Conservation (phyloP, 2,888 invertebrate species). For the Tortricodes alternella region DNA sequence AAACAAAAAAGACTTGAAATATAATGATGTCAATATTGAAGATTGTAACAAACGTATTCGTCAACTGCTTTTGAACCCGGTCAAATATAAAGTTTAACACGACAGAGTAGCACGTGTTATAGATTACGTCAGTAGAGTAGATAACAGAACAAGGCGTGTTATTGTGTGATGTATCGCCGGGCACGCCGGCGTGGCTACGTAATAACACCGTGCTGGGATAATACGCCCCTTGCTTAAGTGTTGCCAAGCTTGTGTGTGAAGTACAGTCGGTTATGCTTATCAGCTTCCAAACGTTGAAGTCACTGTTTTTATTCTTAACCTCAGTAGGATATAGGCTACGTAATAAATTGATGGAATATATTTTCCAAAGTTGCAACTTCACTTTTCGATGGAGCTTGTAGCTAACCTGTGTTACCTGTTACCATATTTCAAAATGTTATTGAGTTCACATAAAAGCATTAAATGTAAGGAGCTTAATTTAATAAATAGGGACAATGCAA, state of each 20-base stretch:
- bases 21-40: neutral
- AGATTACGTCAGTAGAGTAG: slow-evolving; percentile 30
- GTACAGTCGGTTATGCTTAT: neutral
- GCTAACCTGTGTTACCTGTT: too few relatives aligned
- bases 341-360: too few relatives aligned
- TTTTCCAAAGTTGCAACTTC: too few relatives aligned
- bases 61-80: neutral
- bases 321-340: too few relatives aligned
- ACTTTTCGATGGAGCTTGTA: too few relatives aligned
- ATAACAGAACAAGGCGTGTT: slow-evolving; percentile 31
- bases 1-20: neutral
- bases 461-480: slow-evolving; percentile 17
- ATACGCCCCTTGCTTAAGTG: slow-evolving; percentile 4
- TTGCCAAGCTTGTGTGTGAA: neutral
- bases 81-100: slow-evolving; percentile 1
- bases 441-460: slow-evolving; percentile 23
- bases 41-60: too few relatives aligned
- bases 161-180: slow-evolving; percentile 27
- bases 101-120: slow-evolving; percentile 19
- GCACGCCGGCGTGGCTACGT: slow-evolving; percentile 16
- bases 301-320: too few relatives aligned
- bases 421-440: slow-evolving; percentile 26
- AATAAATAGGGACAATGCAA: neutral
- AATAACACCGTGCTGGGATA: slow-evolving; percentile 25
- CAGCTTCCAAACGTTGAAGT: neutral